These are phyloP conservation scores for Petrolisthes manimaculis DNA, from an alignment of 2,888 invertebrate genomes.

Conservation along the genomic window DNA sequence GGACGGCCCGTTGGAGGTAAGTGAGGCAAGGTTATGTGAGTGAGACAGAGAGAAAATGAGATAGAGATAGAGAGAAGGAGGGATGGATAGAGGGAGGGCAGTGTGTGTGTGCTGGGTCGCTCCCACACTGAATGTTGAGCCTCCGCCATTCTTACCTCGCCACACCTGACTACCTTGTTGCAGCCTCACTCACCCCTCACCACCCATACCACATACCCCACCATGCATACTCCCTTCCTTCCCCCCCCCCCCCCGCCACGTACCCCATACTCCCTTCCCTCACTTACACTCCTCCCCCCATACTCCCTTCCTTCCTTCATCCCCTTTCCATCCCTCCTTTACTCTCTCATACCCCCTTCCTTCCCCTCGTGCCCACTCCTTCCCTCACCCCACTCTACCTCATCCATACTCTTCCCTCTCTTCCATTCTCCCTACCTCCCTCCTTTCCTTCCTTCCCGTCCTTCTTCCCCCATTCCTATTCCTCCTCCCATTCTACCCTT, in stretches of 20 bases:
- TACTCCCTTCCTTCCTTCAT: neutral
- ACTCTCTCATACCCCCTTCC: neutral
- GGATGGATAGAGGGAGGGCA: neutral
- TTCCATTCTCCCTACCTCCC: neutral
- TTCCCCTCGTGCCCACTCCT: neutral
- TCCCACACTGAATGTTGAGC: constrained; percentile 13
- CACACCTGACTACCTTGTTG: neutral
- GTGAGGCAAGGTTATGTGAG: no score
- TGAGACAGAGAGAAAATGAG: no score
- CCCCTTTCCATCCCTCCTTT: neutral
- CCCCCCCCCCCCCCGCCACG: no score
- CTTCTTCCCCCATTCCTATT: neutral
- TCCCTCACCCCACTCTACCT: neutral
- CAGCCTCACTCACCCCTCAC: no score
- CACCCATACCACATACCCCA: no score
- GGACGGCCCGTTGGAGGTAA: no score
- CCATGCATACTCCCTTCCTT: no score
- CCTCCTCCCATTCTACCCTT: neutral
- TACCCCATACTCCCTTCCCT: no score
- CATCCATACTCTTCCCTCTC: neutral
- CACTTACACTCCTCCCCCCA: neutral
- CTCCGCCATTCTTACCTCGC: constrained; percentile 14
- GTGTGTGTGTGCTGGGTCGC: constrained; percentile 4
- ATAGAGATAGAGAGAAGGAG: neutral
- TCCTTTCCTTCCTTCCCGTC: neutral